Conservation (phyloP, 2,888 invertebrate species). For the Agrilus biguttatus region DNA sequence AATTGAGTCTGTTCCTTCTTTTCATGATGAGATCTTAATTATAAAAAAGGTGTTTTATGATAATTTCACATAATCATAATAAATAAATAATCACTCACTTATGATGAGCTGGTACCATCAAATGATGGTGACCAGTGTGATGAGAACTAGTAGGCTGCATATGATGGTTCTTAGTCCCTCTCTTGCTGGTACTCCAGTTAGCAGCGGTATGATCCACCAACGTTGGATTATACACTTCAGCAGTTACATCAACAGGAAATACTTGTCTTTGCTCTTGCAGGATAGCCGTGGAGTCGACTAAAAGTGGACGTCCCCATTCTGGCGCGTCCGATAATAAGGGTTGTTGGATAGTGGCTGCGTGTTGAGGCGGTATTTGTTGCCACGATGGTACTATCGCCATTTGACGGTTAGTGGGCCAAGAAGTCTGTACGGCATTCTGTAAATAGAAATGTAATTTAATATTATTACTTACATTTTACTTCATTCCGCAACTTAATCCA, state of each 20-base stretch:
- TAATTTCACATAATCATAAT: no score
- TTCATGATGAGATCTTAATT: conserved; percentile 35
- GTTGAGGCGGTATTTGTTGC: conserved; percentile 61
- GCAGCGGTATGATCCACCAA: conserved; percentile 37
- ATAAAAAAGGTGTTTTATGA: no score
- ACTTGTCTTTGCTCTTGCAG: conserved; percentile 51
- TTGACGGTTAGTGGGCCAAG: conserved; percentile 60
- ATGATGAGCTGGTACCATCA: conserved; percentile 21
- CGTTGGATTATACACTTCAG: conserved; percentile 42
- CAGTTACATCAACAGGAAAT: conserved; percentile 41
- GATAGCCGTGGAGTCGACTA: conserved; percentile 63
- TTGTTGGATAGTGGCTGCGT: conserved; percentile 43
- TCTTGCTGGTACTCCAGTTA: conserved; percentile 30
- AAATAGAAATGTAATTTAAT: conserved; percentile 3
- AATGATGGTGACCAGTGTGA: conserved; percentile 21
- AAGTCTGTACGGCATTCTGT: conserved; percentile 50
- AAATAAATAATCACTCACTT: neutral
- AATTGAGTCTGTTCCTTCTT: conserved; percentile 81
- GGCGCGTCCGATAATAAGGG: conserved; percentile 44
- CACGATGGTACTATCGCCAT: conserved; percentile 75
- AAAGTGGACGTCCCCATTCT: conserved; percentile 59
- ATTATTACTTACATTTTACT: no score
- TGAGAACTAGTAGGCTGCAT: conserved; percentile 38
- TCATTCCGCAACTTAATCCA: no score
- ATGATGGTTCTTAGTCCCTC: conserved; percentile 44